Evolutionary conservation across 2,888 invertebrate genomes (phyloP).

Genomic region (Ochropacha duplaris): DNA sequence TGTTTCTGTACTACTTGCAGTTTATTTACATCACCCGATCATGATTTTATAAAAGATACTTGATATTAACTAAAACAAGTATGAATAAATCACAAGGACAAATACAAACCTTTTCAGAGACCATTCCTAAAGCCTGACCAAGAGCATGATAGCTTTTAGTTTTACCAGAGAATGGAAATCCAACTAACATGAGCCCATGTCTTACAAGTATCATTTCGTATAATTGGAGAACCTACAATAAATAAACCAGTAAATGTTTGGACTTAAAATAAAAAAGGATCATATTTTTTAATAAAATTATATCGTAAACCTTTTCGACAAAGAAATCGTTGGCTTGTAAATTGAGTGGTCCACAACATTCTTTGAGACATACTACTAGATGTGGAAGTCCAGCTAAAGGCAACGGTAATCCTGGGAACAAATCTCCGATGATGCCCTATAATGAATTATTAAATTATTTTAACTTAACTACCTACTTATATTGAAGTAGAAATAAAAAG

Average conservation of each 20-base stretch:
- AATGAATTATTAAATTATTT: slow-evolving; percentile 21
- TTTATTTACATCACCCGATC: no score
- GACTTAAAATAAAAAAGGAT: neutral
- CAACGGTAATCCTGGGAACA: slow-evolving; percentile 93
- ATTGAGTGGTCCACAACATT: slow-evolving; percentile 88
- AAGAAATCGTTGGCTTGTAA: slow-evolving; percentile 93
- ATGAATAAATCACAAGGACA: no score
- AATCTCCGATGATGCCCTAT: slow-evolving; percentile 95
- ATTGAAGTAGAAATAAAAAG: no score
- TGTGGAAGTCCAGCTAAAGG: slow-evolving; percentile 90
- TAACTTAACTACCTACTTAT: neutral
- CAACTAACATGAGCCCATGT: slow-evolving; percentile 97
- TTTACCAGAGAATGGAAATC: slow-evolving; percentile 96
- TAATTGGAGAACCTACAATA: slow-evolving; percentile 83
- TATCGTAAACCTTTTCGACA: slow-evolving; percentile 86
- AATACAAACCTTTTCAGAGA: slow-evolving; percentile 86
- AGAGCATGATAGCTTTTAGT: slow-evolving; percentile 92
- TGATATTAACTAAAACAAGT: no score
- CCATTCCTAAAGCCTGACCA: slow-evolving; percentile 89
- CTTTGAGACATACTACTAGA: slow-evolving; percentile 67
- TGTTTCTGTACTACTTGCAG: no score
- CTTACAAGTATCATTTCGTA: slow-evolving; percentile 98
- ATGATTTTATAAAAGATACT: no score
- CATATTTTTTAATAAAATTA: neutral
- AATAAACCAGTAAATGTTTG: slow-evolving; percentile 7